Evolutionary conservation across 2,797 vertebrate species (phyloP).

Genomic region (Centropyge bicolor): DNA sequence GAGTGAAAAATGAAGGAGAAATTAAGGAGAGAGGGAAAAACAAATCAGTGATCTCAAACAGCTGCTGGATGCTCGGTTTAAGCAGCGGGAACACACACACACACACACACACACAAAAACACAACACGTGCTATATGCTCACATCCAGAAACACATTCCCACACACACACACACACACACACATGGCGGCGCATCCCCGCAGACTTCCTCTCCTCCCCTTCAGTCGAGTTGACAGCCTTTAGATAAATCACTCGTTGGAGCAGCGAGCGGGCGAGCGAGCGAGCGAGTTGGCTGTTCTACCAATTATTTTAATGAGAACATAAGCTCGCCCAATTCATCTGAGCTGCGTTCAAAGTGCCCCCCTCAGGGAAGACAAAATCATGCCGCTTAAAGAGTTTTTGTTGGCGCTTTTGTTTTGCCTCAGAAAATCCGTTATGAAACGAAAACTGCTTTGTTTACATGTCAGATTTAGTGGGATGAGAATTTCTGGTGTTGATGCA

Average conservation of each 20-base stretch:
- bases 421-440: conserved; percentile 55
- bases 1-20: neutral
- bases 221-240: conserved; percentile 64
- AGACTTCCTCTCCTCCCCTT: conserved; percentile 44
- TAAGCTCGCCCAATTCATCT: conserved; percentile 70
- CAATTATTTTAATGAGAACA: conserved; percentile 81
- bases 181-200: conserved; percentile 1
- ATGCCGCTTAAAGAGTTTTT: conserved; percentile 69
- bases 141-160: neutral
- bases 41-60: conserved; percentile 26
- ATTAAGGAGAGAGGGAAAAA: conserved; percentile 1
- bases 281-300: conserved; percentile 64
- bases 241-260: conserved; percentile 66
- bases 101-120: neutral
- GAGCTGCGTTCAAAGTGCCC: conserved; percentile 61
- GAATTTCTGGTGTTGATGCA: conserved; percentile 22
- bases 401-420: conserved; percentile 63
- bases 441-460: conserved; percentile 60
- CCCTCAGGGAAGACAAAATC: conserved; percentile 72
- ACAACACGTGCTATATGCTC: neutral
- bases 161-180: neutral
- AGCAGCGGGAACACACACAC: conserved; percentile 1
- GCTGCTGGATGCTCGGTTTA: conserved; percentile 16
- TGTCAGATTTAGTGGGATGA: conserved; percentile 60
- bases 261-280: conserved; percentile 46